These are phyloP conservation scores for Sylvia borin DNA, from an alignment of 2,797 vertebrate species.

Conservation along the genomic window DNA sequence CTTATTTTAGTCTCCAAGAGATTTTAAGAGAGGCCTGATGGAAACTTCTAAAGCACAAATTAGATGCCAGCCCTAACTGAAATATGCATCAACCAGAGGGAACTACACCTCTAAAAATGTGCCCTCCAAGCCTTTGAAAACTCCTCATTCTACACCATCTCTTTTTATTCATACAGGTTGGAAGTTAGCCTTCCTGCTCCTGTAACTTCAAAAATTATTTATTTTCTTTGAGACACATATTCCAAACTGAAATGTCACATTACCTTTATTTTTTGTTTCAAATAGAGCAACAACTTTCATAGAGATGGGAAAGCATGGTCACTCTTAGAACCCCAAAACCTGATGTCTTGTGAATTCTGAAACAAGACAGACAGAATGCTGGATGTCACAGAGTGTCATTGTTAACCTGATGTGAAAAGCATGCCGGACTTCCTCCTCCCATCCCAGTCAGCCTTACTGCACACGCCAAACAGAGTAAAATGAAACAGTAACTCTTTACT, in stretches of 20 bases:
- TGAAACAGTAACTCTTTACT: background rate
- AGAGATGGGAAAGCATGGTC: background rate
- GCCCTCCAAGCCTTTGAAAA: background rate
- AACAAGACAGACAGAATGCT: background rate
- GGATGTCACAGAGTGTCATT: background rate
- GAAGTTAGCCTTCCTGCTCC: background rate
- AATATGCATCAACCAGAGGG: background rate
- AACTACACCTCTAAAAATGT: background rate
- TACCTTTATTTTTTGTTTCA: background rate
- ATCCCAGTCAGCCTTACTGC: background rate
- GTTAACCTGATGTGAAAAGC: background rate
- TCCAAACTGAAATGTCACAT: background rate
- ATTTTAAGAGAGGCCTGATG: background rate
- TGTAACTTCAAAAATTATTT: background rate
- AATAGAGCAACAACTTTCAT: background rate
- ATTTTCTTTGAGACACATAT: background rate
- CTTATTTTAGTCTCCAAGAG: background rate
- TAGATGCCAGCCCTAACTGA: background rate
- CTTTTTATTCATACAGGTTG: background rate
- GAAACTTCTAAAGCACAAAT: background rate
- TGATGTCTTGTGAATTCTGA: background rate
- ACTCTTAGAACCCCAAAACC: background rate
- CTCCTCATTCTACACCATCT: background rate
- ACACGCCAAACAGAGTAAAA: background rate
- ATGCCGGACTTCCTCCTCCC: background rate